phyloP scores from a whole-genome alignment of 2,797 vertebrate species.

The Agapornis canus region DNA sequence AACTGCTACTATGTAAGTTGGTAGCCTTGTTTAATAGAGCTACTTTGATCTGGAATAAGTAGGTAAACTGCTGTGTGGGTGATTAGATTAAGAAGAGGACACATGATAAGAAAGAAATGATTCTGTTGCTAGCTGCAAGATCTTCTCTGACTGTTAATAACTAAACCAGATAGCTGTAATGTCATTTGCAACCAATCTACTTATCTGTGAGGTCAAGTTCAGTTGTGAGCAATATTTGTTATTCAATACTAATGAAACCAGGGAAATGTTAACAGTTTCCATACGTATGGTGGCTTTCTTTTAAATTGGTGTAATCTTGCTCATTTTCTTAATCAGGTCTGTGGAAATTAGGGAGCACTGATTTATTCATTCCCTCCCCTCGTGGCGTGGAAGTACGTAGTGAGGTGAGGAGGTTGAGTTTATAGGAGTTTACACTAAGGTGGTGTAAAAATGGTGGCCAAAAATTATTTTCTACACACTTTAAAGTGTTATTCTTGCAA shows the following conservation, averaged over 20 bases:
- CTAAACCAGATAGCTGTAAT: not conserved
- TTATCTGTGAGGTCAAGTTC: not conserved
- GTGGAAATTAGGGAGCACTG: not conserved
- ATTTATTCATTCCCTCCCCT: not conserved
- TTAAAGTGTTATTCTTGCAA: not conserved
- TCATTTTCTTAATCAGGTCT: not conserved
- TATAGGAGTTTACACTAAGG: not conserved
- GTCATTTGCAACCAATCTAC: not conserved
- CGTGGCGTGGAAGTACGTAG: not conserved
- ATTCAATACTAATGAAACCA: not conserved
- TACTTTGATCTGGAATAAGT: not conserved
- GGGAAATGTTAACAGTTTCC: not conserved
- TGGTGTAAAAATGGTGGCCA: not conserved
- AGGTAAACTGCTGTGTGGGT: not conserved
- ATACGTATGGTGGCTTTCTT: not conserved
- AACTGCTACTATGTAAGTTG: not conserved
- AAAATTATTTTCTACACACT: not conserved
- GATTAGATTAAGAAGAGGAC: not conserved
- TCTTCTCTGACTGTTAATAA: not conserved
- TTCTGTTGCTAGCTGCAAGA: not conserved
- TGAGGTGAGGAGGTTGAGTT: not conserved
- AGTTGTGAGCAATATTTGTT: not conserved
- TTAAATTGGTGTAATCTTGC: not conserved
- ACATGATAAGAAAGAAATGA: not conserved
- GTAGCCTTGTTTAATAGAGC: not conserved